Conservation (phyloP, 2,888 invertebrate genomes). For the Doris montereyensis region DNA sequence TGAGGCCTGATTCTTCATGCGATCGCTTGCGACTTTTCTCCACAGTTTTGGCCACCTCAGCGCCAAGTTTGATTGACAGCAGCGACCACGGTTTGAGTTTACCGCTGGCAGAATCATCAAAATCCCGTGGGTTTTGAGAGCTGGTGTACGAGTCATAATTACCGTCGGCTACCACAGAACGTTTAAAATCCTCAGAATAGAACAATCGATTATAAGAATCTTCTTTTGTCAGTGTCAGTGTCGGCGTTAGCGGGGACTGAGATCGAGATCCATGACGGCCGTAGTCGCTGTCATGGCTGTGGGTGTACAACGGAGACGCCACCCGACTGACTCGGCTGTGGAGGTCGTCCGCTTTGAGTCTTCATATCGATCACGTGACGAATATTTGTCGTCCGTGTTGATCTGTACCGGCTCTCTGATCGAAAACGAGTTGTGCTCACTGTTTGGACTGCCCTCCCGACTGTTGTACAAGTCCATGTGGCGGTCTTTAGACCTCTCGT, state of each 20-base stretch:
- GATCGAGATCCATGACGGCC: constrained; percentile 31
- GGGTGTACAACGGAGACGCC: constrained; percentile 42
- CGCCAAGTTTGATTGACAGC: constrained; percentile 39
- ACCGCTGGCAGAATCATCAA: constrained; percentile 1
- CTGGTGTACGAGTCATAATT: constrained; percentile 5
- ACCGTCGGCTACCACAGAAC: constrained; percentile 40
- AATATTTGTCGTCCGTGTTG: constrained; percentile 47
- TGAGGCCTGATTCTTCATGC: constrained; percentile 53
- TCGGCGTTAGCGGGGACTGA: constrained; percentile 45
- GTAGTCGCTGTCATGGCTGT: constrained; percentile 42
- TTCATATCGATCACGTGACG: constrained; percentile 42
- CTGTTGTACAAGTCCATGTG: constrained; percentile 42
- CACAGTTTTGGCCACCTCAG: constrained; percentile 42
- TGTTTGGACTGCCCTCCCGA: constrained; percentile 59
- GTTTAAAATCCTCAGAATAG: constrained; percentile 43
- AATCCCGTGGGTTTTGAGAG: constrained; percentile 25
- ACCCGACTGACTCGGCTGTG: constrained; percentile 31
- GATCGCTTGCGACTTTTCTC: constrained; percentile 59
- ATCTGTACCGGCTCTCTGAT: too few species aligned
- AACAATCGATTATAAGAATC: constrained; percentile 51
- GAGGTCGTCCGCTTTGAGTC: constrained; percentile 40
- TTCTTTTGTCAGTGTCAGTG: constrained; percentile 63
- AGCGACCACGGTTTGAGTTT: constrained; percentile 27
- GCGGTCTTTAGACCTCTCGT: constrained; percentile 43
- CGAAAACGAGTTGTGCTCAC: constrained; percentile 55